Evolutionary conservation across 2,797 vertebrate species (phyloP).

Genomic region (Helicolenus hilgendorfi): DNA sequence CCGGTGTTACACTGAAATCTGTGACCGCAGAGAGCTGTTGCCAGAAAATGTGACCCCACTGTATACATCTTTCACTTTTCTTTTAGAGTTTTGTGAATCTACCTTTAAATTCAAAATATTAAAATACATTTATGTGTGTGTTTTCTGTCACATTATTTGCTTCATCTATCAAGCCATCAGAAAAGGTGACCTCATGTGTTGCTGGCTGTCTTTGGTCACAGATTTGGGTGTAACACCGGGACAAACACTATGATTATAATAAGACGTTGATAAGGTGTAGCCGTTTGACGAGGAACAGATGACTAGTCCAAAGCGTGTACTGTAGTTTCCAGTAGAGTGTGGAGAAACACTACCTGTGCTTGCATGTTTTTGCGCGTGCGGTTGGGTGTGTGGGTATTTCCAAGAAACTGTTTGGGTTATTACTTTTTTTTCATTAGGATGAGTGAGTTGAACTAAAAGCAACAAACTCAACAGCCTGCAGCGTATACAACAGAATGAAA

Average conservation of each 20-base stretch:
- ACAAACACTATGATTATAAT: conserved; percentile 11
- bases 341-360: conserved; percentile 40
- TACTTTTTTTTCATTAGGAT: neutral
- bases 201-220: too few relatives aligned
- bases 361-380: conserved; percentile 24
- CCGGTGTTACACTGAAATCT: neutral
- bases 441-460: neutral
- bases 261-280: conserved; percentile 50
- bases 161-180: too few relatives aligned
- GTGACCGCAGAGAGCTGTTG: too few relatives aligned
- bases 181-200: too few relatives aligned
- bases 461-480: neutral
- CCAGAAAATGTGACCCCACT: too few relatives aligned
- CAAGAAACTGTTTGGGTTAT: neutral
- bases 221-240: neutral
- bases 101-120: too few relatives aligned
- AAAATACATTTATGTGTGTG: too few relatives aligned
- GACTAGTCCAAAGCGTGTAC: conserved; percentile 44
- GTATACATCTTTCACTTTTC: too few relatives aligned
- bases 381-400: conserved; percentile 17
- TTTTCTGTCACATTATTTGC: too few relatives aligned
- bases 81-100: too few relatives aligned
- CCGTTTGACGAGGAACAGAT: conserved; percentile 40
- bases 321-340: conserved; percentile 36
- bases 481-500: neutral